Conservation (phyloP, 2,113 vertebrate genomes). For the Podarcis raffonei region DNA sequence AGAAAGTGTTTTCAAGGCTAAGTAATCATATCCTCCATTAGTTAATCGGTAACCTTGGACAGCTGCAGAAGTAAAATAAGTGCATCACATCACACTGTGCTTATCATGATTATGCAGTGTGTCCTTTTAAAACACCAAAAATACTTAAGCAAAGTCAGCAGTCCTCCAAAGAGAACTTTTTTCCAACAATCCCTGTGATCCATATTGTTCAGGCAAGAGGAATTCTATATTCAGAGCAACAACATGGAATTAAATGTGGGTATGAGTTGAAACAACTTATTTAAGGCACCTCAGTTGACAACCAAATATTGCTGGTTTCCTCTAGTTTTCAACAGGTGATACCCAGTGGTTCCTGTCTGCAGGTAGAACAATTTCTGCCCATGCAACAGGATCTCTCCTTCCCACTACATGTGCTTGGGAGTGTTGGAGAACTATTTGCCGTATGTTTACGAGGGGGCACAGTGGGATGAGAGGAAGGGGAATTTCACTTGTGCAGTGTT, state of each 20-base stretch:
- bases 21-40: conserved; percentile 93
- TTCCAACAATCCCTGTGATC: too few species aligned
- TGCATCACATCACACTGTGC: neutral
- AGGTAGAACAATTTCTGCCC: too few species aligned
- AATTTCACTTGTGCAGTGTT: too few species aligned
- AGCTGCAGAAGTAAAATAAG: conserved; percentile 73
- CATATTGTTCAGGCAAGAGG: neutral
- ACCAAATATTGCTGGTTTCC: neutral
- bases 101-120: neutral
- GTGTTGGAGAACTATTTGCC: too few species aligned
- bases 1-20: conserved; percentile 92
- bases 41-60: conserved; percentile 95
- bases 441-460: too few species aligned
- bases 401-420: too few species aligned
- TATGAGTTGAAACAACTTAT: neutral
- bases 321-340: neutral
- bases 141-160: neutral
- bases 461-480: too few species aligned
- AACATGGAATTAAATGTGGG: neutral
- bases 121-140: neutral
- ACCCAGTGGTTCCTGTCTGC: too few species aligned
- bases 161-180: neutral
- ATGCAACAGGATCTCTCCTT: too few species aligned
- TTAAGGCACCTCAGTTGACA: neutral
- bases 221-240: neutral